Conservation (phyloP, 2,113 vertebrate species). For the Edolisoma coerulescens region DNA sequence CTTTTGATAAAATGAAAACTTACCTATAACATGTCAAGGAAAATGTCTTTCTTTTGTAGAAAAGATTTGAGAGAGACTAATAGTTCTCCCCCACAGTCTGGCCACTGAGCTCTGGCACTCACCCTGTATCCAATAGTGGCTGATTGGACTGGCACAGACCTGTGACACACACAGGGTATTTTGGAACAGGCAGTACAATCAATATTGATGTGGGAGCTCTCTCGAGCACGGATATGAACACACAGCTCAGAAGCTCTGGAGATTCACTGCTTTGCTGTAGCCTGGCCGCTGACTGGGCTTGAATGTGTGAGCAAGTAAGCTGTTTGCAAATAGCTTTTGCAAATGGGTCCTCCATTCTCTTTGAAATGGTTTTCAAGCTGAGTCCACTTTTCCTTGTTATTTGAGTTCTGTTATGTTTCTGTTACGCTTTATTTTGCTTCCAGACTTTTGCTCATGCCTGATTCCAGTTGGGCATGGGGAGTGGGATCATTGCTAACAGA, state of each 20-base stretch:
- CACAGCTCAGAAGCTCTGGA: not conserved
- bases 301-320: not conserved
- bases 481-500: not conserved
- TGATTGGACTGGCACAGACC: not conserved
- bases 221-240: not conserved
- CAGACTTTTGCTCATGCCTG: not conserved
- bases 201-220: not conserved
- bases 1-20: not conserved
- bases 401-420: not conserved
- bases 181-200: not conserved
- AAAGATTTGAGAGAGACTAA: not conserved
- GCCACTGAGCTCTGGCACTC: not conserved
- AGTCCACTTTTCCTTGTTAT: not conserved
- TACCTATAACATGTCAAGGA: not conserved
- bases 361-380: not conserved
- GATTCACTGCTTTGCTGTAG: not conserved
- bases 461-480: not conserved
- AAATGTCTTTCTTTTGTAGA: not conserved
- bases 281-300: not conserved
- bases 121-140: fast-evolving
- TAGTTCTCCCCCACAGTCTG: not conserved
- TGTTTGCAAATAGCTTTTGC: not conserved
- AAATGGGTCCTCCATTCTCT: not conserved
- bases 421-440: not conserved
- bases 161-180: not conserved